These are phyloP conservation scores for Copsychus sechellarum DNA, from an alignment of 2,113 vertebrate genomes.

Conservation along the genomic window DNA sequence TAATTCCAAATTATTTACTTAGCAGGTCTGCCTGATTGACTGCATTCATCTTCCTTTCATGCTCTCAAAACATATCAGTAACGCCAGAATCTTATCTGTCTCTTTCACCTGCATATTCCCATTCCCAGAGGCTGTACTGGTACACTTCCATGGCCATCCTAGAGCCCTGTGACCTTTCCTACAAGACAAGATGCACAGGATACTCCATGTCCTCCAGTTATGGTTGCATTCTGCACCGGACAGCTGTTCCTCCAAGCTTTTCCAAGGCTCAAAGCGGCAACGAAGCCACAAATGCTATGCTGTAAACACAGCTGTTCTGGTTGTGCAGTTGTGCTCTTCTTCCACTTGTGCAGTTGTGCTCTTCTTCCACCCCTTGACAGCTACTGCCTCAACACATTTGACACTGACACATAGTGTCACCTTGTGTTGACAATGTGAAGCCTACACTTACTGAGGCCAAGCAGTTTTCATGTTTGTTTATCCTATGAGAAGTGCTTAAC, in stretches of 20 bases:
- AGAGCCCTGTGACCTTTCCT: background rate
- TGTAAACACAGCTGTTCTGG: background rate
- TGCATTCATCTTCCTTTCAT: background rate
- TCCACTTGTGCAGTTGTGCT: background rate
- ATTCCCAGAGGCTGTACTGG: too few species aligned
- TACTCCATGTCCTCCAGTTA: background rate
- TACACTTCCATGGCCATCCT: background rate
- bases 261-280: background rate
- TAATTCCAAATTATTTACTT: background rate
- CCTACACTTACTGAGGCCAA: background rate
- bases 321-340: background rate
- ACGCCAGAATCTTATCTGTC: background rate
- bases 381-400: background rate
- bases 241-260: background rate
- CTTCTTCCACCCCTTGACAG: background rate
- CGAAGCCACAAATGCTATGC: background rate
- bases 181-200: background rate
- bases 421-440: background rate
- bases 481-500: background rate
- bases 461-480: background rate
- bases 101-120: background rate
- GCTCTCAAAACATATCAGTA: background rate
- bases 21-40: background rate
- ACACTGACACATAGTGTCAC: background rate
- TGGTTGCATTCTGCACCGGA: background rate